Base-by-base conservation (phyloP, 2,113 vertebrate species). In the Nesospiza acunhae region DNA sequence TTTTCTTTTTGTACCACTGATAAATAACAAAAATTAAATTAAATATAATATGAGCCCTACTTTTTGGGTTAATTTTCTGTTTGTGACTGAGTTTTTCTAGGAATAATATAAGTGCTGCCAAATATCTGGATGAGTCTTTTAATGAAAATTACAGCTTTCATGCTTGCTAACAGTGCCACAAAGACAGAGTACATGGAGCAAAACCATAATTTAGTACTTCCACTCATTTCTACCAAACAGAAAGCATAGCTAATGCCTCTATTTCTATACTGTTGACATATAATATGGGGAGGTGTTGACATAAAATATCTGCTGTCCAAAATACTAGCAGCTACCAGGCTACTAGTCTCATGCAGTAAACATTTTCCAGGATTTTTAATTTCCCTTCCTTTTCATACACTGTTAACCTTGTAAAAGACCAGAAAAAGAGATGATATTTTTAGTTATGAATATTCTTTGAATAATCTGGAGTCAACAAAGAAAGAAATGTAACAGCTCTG, bases 111-210 rank as follows among this genome's bases (percentile, higher is more conserved):
- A 91, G 86, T 33, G 56, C 77, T 96, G 69, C 87, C 96, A 94
- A 97, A 94, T 96, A 96, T 95, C 77, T 94, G 27, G 69, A 92
- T 92, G 89, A 96, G 33, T 77, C 85, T 97, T 97, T 89, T 95
- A 97, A 96, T 96, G 95, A 97, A 97, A 97, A 97, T 97, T 97
- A 97, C 58, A 97, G 85, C 78, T 97, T 97, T 97, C 76, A 66
- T 90, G 58, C 58, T 95, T 95, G 91, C 92, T 88, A 72, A 64
- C 84, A 91, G 64, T 87, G 84, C 73, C 89, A 78, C 6, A 5
- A 49, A 95, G 81, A 94, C 15, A 59, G 49, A 93, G 26, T 46
- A 95, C 60, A 46, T 89, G 72, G 69, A 94, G 44, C 24, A 94
- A 96, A 93, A 77, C 85, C 64, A 41, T 89, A 89, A 95, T 96